phyloP scores from a whole-genome alignment of 1,140 invertebrate species.

The Gryon sp. region DNA sequence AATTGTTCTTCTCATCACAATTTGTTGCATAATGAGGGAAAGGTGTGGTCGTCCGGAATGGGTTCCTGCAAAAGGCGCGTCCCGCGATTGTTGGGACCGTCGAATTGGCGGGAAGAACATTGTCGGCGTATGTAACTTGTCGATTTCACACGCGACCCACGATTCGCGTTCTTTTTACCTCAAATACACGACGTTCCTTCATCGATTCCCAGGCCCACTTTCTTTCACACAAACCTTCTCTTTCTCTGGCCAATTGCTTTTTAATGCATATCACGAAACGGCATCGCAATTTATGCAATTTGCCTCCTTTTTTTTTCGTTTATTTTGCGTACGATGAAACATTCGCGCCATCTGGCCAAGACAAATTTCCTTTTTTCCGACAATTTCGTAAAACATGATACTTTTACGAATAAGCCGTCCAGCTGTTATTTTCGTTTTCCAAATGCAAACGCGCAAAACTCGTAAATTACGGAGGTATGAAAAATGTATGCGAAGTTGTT shows the following conservation, averaged over 20 bases:
- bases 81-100: conserved; percentile 25
- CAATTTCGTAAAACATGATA: conserved; percentile 18
- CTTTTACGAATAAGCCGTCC: conserved; percentile 26
- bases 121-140: conserved; percentile 47
- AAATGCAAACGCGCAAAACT: neutral
- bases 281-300: conserved; percentile 43
- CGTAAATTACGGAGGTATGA: too few relatives aligned
- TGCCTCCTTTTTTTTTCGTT: conserved; percentile 11
- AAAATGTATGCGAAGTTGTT: too few relatives aligned
- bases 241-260: conserved; percentile 12
- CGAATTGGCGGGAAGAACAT: conserved; percentile 43
- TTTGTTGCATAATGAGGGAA: conserved; percentile 16
- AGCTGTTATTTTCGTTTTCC: neutral
- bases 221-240: conserved; percentile 49
- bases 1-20: conserved; percentile 13
- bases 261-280: conserved; percentile 52
- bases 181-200: conserved; percentile 52
- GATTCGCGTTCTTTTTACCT: conserved; percentile 59
- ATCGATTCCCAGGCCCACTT: conserved; percentile 63
- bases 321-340: conserved; percentile 23
- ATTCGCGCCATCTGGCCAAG: conserved; percentile 26
- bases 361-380: conserved; percentile 47
- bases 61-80: conserved; percentile 25
- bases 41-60: conserved; percentile 44
- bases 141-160: conserved; percentile 67